Evolutionary conservation across 1,140 invertebrate species (phyloP), one percentile per base, ranked within the genome.

Genomic region (Ectropis grisescens): DNA sequence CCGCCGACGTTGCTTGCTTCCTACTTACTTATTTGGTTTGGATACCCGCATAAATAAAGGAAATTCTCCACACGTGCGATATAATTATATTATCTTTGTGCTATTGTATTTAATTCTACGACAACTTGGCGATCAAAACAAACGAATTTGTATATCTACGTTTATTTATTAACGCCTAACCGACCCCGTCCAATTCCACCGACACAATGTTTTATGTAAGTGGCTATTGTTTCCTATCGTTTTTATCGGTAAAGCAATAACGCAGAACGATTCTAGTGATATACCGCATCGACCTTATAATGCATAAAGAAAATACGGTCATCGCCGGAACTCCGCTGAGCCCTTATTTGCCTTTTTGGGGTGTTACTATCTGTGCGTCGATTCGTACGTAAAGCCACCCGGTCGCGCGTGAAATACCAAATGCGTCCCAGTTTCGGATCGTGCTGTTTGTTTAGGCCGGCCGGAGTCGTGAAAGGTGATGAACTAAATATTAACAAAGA

Each of bases 321-420:
- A 56, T 65, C 61, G 57, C 60, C 56, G 52, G 53, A 72, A 72
- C 62, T 72, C 49, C 34, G 58, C 54, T 60, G 47, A 62, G 68
- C 69, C 61, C 60, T 54, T 67, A 71, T 72, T 79, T 71, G 64
- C 58, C 64, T 75, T 75, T 67, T 69, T 56, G 54, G 58, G 55
- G 59, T 58, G 60, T 66, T 68, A 71, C 58, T 68, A 74, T 79
- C 70, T 69, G 58, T 62, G 52, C 56, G 55, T 67, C 74, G 54
- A 71, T 74, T 79, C 65, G 51, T 55, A 70, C 60, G 58, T 53
- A 71, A 76, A 70, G 67, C 60, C 52, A 56, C 48, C 52, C 59
- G 55, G 52, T 55, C 67, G 61, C 67, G 65, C 67, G 61, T 69
- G 62, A 70, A 72, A 79, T 79, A 79, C 69, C 61, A 74, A 75